Evolutionary conservation across 2,888 invertebrate genomes (phyloP), one percentile per base, ranked within the genome.

Genomic region (Tenthredo scrophulariae): DNA sequence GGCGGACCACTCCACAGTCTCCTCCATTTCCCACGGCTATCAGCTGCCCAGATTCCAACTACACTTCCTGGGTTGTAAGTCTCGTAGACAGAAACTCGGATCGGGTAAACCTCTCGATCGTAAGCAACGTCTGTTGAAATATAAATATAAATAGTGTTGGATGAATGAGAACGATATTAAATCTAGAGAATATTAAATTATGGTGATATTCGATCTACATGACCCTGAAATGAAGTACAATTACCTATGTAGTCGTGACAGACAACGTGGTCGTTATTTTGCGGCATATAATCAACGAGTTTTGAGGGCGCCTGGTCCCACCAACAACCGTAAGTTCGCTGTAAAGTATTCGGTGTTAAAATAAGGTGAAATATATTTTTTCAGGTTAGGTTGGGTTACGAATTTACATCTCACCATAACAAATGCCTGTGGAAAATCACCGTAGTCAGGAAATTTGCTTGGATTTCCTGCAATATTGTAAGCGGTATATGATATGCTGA

Each of bases 341-440:
- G 90, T 37, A 93, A 92, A 88, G 10, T 86, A 72, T 62, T 54
- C n/a, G n/a, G 6, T 33, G 2, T n/a, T 13, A 43, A 22, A 80
- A 46, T 46, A 46, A 2, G 3, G 46, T 46, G 46, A 46, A 46
- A 46, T 18, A 15, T 50, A 4, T n/a, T n/a, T 0, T 50, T 22
- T n/a, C n/a, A n/a, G n/a, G n/a, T 77, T 80, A 33, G 37, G 84
- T 54, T 70, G 43, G 29, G 62, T 62, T 62, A 74, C 9, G 7
- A 77, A 77, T 18, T 18, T 9, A 54, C 29, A 4, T 29, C 77
- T 94, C 94, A 98, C 98, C 96, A 98, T 97, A 85, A 97, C 97
- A 94, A 97, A 98, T 18, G 98, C 97, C 93, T 98, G 96, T 13
- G 98, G 97, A 94, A 97, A 98, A 92, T 98, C 98, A 26, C 98